Base-by-base conservation (phyloP, 2,797 vertebrate genomes). In the Gymnothorax javanicus region DNA sequence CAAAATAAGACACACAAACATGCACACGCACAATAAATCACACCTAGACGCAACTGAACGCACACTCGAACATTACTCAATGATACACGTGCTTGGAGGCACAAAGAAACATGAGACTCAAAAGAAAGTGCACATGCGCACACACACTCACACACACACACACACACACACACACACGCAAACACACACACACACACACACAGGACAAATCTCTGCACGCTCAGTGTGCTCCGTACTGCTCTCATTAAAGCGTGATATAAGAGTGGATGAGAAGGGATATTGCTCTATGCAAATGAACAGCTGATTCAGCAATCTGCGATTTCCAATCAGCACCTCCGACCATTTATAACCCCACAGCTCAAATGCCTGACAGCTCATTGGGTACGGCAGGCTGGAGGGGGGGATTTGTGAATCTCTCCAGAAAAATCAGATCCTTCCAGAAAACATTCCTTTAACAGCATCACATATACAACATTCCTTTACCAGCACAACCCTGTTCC, bases 231-330 rank as follows among this genome's bases (percentile, higher is more conserved):
- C 92, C 20, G 91, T 92, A 89, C 91, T 93, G 92, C 92, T 93
- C 93, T 93, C 90, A 94, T 84, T 83, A 86, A 83, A 86, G 43
- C 0, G 90, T 94, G 95, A 96, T 95, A 95, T 96, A 96, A 91
- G 91, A 93, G 95, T 86, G 93, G 93, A 90, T 91, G 93, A 92
- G 89, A 92, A 87, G 92, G 93, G 95, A 96, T 95, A 95, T 94
- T 96, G 93, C 94, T 92, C 94, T 94, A 96, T 97, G 96, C 96
- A 97, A 95, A 96, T 92, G 91, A 95, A 92, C 9, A 93, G 93
- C 95, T 96, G 95, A 96, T 94, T 96, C 95, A 96, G 96, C 95
- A 93, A 91, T 94, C 92, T 90, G 93, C 91, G 56, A 94, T 94
- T 93, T 94, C 94, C 95, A 96, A 95, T 96, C 95, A 95, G 93